Percentiles rank a stretch among this genome's conserved stretches.
Conservation (phyloP, 1,140 invertebrate genomes). For the Drosophila dunni region DNA sequence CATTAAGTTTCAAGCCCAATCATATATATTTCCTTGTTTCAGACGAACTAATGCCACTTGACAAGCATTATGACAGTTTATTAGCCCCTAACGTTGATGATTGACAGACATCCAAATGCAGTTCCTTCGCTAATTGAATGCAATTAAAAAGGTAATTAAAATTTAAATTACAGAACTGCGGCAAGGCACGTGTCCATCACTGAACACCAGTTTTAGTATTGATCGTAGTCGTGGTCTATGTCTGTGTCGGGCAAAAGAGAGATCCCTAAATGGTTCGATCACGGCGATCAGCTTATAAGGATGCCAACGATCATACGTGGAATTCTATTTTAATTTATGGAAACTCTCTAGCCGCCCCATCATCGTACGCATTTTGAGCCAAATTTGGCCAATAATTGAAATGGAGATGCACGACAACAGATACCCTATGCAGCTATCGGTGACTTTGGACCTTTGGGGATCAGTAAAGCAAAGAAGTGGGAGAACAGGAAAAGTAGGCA, state of each 20-base stretch:
- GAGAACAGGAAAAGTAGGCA: too few relatives aligned
- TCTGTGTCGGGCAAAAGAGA: conserved; percentile 4
- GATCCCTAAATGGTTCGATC: conserved; percentile 48
- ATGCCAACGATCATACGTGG: conserved; percentile 46
- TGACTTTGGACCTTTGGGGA: background rate
- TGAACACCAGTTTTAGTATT: conserved; percentile 38
- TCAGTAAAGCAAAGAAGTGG: too few relatives aligned
- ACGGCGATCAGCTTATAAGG: conserved; percentile 49
- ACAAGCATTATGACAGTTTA: conserved; percentile 39
- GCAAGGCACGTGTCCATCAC: conserved; percentile 60
- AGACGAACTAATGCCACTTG: conserved; percentile 17
- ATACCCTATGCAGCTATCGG: background rate
- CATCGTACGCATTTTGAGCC: conserved; percentile 44
- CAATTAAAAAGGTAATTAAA: conserved; percentile 65
- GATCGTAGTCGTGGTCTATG: background rate
- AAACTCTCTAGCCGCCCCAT: conserved; percentile 27
- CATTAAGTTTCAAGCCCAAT: background rate
- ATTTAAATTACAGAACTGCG: conserved; percentile 59
- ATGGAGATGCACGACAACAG: conserved; percentile 24
- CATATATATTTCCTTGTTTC: too few relatives aligned
- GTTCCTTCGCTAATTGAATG: conserved; percentile 58
- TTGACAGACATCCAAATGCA: conserved; percentile 40
- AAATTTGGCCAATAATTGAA: conserved; percentile 50
- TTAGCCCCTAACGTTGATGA: conserved; percentile 21
- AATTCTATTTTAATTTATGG: conserved; percentile 63